Evolutionary conservation across 2,888 invertebrate genomes (phyloP), one percentile per base, ranked within the genome.

Genomic region (Unio pictorum): DNA sequence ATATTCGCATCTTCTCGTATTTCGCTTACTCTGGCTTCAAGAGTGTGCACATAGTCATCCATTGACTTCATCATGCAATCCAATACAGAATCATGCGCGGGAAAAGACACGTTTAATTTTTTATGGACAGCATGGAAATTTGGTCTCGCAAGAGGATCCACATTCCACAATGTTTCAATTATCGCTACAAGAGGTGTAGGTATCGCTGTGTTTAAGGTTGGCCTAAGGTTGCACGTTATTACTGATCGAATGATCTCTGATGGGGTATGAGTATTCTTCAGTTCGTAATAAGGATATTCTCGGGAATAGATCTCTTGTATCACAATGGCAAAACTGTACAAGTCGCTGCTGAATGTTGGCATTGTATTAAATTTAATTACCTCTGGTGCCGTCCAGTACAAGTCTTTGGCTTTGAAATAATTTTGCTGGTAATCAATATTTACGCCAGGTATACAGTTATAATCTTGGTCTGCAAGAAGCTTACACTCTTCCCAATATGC

Each of bases 1-100:
- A 76, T 26, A 3, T 71, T 74, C 54, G 86, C 67, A 57, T 87
- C 87, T 1, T 70, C 81, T 23, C 74, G 64, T 55, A 84, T 72
- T 64, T 84, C 86, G 26, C 84, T 76, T 4, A 88, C 79, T 62
- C 82, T 82, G 15, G 84, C 86, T 71, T 88, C 88, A 58, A 88
- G 78, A 55, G 82, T 79, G 2, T 67, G 69, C 0, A 68, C 71
- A 55, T 73, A 73, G 18, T 73, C 71, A 45, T 45, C 45, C 76
- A 89, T 81, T 7, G 86, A 81, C 28, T 85, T 83, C 81, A 89
- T 87, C 83, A 89, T 87, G 58, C 81, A 82, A 72, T 89, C 89
- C 45, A 89, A 67, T 20, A 89, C 79, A 6, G 86, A 82, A 68
- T 84, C 86, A 30, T 82, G 69, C 4, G 76, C 65, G 1, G 86